phyloP scores from a whole-genome alignment of 30 jellyfish, hydroid and myxozoan genomes.

The Sanderia malayensis region DNA sequence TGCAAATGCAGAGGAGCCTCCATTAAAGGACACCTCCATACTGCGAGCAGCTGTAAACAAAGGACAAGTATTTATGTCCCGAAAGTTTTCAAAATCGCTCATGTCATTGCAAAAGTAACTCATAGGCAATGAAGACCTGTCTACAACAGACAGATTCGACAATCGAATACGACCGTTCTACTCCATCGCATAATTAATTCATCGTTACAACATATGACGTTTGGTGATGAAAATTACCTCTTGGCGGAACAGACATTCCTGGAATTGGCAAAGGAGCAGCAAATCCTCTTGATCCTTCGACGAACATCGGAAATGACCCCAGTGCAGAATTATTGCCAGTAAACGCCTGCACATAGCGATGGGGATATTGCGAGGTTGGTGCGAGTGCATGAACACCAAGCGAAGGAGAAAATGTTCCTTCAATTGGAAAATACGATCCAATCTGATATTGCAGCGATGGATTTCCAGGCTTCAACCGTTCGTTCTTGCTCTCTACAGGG shows the following conservation, averaged over 20 bases:
- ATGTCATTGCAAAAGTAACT: too few species aligned
- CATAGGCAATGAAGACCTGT: too few species aligned
- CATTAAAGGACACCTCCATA: too few species aligned
- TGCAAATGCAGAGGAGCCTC: too few species aligned
- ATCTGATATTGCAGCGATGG: constrained; percentile 52
- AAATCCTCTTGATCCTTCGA: constrained; percentile 55
- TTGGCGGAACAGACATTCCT: constrained; percentile 52
- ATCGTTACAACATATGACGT: too few species aligned
- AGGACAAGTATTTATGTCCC: too few species aligned
- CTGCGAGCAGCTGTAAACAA: too few species aligned
- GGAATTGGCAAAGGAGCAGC: constrained; percentile 66
- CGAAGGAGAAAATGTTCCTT: constrained; percentile 32
- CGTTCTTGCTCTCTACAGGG: constrained; percentile 27
- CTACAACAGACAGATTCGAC: too few species aligned
- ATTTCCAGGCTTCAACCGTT: constrained; percentile 58
- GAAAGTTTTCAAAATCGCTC: too few species aligned
- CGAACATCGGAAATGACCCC: constrained; percentile 64
- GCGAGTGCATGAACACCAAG: constrained; percentile 45
- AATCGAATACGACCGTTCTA: too few species aligned
- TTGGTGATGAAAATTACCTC: constrained; percentile 43
- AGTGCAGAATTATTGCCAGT: constrained; percentile 44
- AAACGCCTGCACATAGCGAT: constrained; percentile 47
- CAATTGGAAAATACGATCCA: constrained; percentile 55
- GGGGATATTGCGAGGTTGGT: constrained; percentile 28
- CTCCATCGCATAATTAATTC: too few species aligned